phyloP scores from a whole-genome alignment of 2,888 invertebrate genomes.

The Drosophila mimetica region DNA sequence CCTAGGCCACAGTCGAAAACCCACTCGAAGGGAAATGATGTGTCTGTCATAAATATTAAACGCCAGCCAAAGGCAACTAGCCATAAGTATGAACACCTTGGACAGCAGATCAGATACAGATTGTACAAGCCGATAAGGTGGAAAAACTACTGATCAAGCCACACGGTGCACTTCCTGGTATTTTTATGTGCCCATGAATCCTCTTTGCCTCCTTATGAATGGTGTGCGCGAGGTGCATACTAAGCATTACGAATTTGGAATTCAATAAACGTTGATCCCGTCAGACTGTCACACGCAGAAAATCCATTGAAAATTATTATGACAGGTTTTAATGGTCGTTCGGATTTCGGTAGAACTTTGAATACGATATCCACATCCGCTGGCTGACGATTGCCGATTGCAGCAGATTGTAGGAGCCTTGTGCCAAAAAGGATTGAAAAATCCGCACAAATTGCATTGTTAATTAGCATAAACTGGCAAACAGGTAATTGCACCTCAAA shows the following conservation, averaged over 20 bases:
- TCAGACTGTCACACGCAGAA: constrained; percentile 34
- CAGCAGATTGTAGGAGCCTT: constrained; percentile 44
- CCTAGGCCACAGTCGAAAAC: constrained; percentile 12
- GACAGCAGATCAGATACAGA: constrained; percentile 37
- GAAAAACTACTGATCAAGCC: constrained; percentile 40
- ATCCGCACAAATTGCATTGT: constrained; percentile 57
- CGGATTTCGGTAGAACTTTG: constrained; percentile 45
- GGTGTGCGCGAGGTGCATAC: constrained; percentile 55
- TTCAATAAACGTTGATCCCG: constrained; percentile 52
- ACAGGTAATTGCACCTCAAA: constrained; percentile 52
- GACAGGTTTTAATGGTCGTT: constrained; percentile 50
- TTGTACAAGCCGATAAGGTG: constrained; percentile 39
- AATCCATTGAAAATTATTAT: constrained; percentile 52
- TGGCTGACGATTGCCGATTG: constrained; percentile 12
- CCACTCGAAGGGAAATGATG: constrained; percentile 30
- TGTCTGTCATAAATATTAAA: constrained; percentile 36
- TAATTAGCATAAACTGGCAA: constrained; percentile 69
- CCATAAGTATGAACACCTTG: constrained; percentile 13
- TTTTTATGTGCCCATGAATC: constrained; percentile 25
- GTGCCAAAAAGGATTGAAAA: constrained; percentile 52
- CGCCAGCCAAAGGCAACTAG: constrained; percentile 7
- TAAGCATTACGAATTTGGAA: constrained; percentile 55
- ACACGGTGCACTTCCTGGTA: constrained; percentile 49
- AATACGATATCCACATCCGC: constrained; percentile 54
- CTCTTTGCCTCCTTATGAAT: constrained; percentile 15